Evolutionary conservation across 1,140 invertebrate genomes (phyloP).

Genomic region (Lepidurus arcticus): DNA sequence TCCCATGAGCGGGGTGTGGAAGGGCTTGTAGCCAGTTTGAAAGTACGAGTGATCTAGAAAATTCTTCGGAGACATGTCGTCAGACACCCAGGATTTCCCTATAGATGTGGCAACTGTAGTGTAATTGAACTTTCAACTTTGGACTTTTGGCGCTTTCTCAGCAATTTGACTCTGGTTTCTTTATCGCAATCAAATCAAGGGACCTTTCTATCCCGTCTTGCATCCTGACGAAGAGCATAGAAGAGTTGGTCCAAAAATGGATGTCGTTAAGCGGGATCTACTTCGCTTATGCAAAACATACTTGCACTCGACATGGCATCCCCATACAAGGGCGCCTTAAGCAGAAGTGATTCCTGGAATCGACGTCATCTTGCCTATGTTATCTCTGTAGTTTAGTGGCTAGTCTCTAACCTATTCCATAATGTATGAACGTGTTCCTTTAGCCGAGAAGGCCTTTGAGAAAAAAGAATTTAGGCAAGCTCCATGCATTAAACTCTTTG

Average conservation of each 20-base stretch:
- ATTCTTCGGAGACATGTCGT: neutral
- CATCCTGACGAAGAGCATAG: neutral
- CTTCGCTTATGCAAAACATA: neutral
- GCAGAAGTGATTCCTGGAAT: neutral
- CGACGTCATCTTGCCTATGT: neutral
- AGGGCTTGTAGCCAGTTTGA: neutral
- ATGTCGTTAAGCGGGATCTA: neutral
- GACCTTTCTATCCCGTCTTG: neutral
- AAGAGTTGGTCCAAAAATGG: neutral
- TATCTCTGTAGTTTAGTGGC: neutral
- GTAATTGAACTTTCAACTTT: neutral
- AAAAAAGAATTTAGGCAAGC: neutral
- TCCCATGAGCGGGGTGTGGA: neutral
- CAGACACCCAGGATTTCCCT: constrained; percentile 1
- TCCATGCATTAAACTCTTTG: neutral
- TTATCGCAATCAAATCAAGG: neutral
- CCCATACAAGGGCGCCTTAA: neutral
- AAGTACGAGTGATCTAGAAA: neutral
- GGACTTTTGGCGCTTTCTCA: neutral
- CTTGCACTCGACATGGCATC: neutral
- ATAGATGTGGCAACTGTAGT: neutral
- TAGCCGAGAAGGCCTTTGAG: neutral
- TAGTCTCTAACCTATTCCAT: neutral
- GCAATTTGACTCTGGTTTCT: neutral
- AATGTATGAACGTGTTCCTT: neutral